phyloP scores from a whole-genome alignment of 2,888 invertebrate species.

The Heliconius hortense region DNA sequence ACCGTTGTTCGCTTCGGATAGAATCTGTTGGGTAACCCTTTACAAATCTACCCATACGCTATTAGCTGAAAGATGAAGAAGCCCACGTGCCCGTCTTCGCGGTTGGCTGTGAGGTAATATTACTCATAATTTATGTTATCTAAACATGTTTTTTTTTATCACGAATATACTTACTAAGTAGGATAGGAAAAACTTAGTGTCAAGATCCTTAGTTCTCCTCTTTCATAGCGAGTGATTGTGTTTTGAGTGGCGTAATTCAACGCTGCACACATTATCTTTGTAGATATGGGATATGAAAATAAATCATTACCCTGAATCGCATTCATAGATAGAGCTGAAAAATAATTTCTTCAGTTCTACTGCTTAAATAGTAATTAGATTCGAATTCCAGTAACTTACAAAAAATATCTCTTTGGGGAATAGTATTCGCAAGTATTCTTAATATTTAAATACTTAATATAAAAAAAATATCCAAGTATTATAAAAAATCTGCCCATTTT shows the following conservation, averaged over 20 bases:
- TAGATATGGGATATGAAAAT: neutral
- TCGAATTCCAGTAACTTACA: neutral
- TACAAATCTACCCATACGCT: neutral
- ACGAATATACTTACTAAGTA: neutral
- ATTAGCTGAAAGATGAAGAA: neutral
- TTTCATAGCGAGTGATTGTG: neutral
- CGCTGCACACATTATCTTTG: neutral
- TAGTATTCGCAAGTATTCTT: neutral
- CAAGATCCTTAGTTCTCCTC: neutral
- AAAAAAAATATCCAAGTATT: neutral
- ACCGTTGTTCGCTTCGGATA: slow-evolving; percentile 6
- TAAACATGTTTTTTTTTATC: too few relatives aligned
- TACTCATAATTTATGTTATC: too few relatives aligned
- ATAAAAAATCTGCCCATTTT: neutral
- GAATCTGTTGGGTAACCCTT: slow-evolving; percentile 5
- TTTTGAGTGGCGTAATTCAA: neutral
- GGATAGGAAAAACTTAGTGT: neutral
- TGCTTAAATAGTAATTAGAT: neutral
- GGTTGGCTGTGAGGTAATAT: too few relatives aligned
- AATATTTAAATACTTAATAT: neutral
- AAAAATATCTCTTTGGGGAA: neutral
- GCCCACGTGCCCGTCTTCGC: neutral
- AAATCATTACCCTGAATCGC: neutral
- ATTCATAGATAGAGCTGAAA: neutral
- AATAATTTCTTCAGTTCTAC: neutral